These are phyloP conservation scores for Drosophila biarmipes DNA, from an alignment of 1,140 invertebrate genomes.

Conservation along the genomic window DNA sequence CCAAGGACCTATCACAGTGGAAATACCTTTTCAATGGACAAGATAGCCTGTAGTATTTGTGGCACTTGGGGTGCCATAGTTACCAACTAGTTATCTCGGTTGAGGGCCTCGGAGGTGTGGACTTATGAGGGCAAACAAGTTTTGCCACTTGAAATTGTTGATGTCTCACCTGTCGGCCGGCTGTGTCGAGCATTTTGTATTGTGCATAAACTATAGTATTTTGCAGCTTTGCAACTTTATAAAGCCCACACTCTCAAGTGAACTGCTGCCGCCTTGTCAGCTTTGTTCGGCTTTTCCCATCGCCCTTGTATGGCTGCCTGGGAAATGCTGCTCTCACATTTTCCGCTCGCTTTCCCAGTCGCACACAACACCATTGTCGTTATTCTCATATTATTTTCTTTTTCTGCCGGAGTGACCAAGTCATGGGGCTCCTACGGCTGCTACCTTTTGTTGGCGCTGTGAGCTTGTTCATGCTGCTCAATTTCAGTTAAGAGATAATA, in stretches of 20 bases:
- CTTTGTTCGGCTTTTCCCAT: slow-evolving; percentile 51
- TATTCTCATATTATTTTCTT: slow-evolving; percentile 32
- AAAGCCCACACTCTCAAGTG: slow-evolving; percentile 18
- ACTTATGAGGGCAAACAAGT: slow-evolving; percentile 7
- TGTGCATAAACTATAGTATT: slow-evolving; percentile 22
- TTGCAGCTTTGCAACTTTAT: slow-evolving; percentile 35
- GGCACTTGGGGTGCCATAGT: not conserved
- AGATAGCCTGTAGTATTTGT: not conserved
- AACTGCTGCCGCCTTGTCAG: slow-evolving; percentile 50
- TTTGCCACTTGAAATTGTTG: slow-evolving; percentile 21
- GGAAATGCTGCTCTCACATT: slow-evolving; percentile 61
- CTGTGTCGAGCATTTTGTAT: slow-evolving; percentile 5
- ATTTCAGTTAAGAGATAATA: slow-evolving; percentile 82
- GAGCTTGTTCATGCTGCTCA: slow-evolving; percentile 68
- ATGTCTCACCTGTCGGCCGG: slow-evolving; percentile 20
- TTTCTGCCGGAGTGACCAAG: slow-evolving; percentile 62
- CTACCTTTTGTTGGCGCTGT: slow-evolving; percentile 41
- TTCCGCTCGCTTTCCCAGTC: slow-evolving; percentile 64
- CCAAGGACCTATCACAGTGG: not conserved
- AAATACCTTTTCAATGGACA: no score
- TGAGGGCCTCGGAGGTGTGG: not conserved
- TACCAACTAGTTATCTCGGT: not conserved
- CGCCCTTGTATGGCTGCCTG: slow-evolving; percentile 52
- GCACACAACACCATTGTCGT: slow-evolving; percentile 27
- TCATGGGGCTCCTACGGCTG: slow-evolving; percentile 33